Evolutionary conservation across 1,140 invertebrate genomes (phyloP), one percentile per base, ranked within the genome.

Genomic region (Brachionus rotundiformis): DNA sequence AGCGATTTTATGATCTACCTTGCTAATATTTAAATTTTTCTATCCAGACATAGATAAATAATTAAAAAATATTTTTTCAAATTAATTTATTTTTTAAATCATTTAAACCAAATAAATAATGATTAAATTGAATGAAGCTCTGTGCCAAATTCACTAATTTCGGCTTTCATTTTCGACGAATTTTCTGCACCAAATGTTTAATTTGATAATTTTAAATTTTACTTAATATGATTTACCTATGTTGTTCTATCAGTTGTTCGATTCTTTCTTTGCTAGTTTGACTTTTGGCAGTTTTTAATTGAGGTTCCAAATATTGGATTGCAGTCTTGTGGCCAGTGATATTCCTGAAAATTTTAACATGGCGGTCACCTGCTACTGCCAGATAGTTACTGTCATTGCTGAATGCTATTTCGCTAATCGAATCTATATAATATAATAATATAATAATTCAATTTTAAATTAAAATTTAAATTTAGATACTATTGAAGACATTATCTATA

Each of bases 291-390:
- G 90, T 89, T 65, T 90, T 89, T 7, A 93, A 86, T 84, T 92
- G 92, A 83, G 92, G 91, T 83, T 90, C 89, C 5, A 93, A 90
- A 29, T 91, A 91, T 36, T 88, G 88, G 61, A 93, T 91, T 1
- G 90, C 90, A 11, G 91, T 92, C 82, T 90, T 88, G 84, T 92
- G 92, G 5, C 93, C 93, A 81, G 92, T 91, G 8, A 95, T 90
- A 84, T 95, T 95, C 84, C 93, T 91, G 83, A 95, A 92, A 19
- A 95, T 90, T 63, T 92, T 89, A 13, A 95, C 91, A 49, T 92
- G 91, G 80, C 91, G 91, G 84, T 94, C 93, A 11, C 92, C 93
- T 71, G 91, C 89, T 1, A 91, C 91, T 79, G 93, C 89, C n/a
- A 95, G 84, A 85, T 91, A 92, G 84, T 92, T 91, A 19, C 92